phyloP scores from a whole-genome alignment of 2,888 invertebrate species.

The Bhutanitis thaidina region DNA sequence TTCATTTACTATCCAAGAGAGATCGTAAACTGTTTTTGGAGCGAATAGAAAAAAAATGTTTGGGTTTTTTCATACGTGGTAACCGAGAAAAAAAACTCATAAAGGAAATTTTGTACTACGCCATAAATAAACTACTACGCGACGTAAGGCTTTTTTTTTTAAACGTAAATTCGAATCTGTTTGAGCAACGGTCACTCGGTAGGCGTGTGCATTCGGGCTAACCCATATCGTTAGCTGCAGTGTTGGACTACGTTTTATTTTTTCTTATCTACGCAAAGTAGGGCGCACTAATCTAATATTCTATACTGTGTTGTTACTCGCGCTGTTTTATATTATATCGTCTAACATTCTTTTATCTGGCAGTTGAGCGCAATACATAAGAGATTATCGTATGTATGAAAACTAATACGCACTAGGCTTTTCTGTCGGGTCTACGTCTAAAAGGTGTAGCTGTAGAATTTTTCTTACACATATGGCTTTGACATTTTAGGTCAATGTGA shows the following conservation, averaged over 20 bases:
- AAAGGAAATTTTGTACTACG: constrained; percentile 63
- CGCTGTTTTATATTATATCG: not conserved
- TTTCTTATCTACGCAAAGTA: constrained; percentile 60
- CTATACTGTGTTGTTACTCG: constrained; percentile 26
- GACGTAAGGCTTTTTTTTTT: constrained; percentile 41
- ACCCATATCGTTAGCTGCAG: constrained; percentile 33
- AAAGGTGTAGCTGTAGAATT: no score
- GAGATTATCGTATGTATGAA: no score
- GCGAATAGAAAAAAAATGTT: constrained; percentile 73
- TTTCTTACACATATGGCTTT: no score
- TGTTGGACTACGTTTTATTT: constrained; percentile 48
- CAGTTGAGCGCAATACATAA: no score
- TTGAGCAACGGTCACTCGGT: constrained; percentile 55
- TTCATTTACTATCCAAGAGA: constrained; percentile 68
- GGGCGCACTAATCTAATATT: constrained; percentile 57
- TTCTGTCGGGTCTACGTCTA: no score
- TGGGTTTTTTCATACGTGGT: constrained; percentile 65
- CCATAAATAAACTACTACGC: constrained; percentile 69
- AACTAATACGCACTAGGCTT: no score
- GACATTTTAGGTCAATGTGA: no score
- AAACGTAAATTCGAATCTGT: constrained; percentile 56
- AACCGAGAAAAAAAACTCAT: constrained; percentile 47
- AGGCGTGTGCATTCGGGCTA: constrained; percentile 16
- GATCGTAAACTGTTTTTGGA: constrained; percentile 73
- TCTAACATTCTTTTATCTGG: no score